Base-by-base conservation (phyloP, 2,888 invertebrate species). In the Aromia moschata region DNA sequence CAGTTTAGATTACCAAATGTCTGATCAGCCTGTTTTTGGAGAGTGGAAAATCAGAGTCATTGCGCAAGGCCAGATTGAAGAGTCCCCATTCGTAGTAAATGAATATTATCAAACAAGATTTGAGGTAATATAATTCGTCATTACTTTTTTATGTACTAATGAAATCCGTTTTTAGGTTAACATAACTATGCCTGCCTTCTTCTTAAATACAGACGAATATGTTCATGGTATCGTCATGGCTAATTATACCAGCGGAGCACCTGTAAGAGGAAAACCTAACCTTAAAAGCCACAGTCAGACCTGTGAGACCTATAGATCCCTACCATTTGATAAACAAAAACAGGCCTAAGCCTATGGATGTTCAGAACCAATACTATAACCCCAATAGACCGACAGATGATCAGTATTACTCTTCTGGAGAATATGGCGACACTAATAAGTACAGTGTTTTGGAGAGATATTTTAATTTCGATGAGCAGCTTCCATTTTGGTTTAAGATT, bases 91-190 rank as follows among this genome's bases (percentile, higher is more conserved):
- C 81, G 80, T 89, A 4, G 96, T 98, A 0, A 95, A 96, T 78
- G 96, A 97, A 83, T 97, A 96, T 81, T 96, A 96, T 80, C 95
- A 95, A 80, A 95, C 96, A 0, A 85, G 96, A 70, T 96, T 93
- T 77, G 96, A 97, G 84, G 71, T 69, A 59, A 54, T 33, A 18
- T 20, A n/a, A n/a, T n/a, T n/a, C n/a, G n/a, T n/a, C n/a, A n/a
- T 41, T 41, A 15, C 20, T n/a, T 40, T 16, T 40, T 9, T 40
- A 16, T 16, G 15, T 40, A 7, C 25, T n/a, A n/a, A n/a, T n/a
- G n/a, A n/a, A n/a, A 25, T 25, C 25, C 7, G 9, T 17, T 65
- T 67, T 49, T 44, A 70, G 70, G 93, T 96, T 0, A 97, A 97
- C 80, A 95, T 98, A 0, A 96, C 95, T 0, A 95, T 96, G 91